A percentile compares a stretch with the other conserved stretches of the same genome.
These are phyloP conservation scores for Malurus melanocephalus DNA, from an alignment of 2,113 vertebrate species.

Conservation along the genomic window DNA sequence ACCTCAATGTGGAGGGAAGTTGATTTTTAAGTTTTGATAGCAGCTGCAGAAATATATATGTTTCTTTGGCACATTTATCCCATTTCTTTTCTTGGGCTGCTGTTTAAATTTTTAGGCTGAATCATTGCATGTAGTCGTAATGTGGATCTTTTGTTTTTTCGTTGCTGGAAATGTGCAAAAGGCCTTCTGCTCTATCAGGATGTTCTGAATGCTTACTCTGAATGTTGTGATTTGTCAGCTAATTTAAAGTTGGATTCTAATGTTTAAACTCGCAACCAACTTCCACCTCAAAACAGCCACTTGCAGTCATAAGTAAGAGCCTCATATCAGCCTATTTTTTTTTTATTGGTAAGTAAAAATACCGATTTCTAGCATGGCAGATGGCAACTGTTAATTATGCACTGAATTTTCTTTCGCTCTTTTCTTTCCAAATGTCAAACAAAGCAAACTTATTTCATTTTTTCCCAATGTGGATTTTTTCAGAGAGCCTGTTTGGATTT, in stretches of 20 bases:
- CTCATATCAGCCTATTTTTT: neutral
- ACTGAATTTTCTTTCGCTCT: neutral
- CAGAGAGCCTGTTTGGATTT: slow-evolving; percentile 3
- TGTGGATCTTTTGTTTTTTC: neutral
- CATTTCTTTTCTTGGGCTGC: neutral
- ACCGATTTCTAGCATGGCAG: neutral
- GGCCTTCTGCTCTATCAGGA: neutral
- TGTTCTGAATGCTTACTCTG: neutral
- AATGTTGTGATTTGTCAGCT: neutral
- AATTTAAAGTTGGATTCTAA: neutral
- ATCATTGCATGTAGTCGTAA: neutral
- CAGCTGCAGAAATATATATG: neutral
- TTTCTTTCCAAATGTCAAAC: slow-evolving; percentile 4
- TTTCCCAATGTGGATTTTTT: slow-evolving; percentile 21
- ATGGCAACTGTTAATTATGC: slow-evolving; percentile 15
- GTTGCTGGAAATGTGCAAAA: neutral
- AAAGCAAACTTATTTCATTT: slow-evolving; percentile 10
- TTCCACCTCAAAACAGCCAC: neutral
- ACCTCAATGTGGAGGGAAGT: neutral
- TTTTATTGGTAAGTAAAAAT: neutral
- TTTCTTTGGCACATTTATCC: neutral
- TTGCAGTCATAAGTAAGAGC: neutral
- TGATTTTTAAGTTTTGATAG: neutral
- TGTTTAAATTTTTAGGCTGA: neutral
- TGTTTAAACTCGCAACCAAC: neutral